Evolutionary conservation across 1,140 invertebrate genomes (phyloP).

Genomic region (Thaumetopoea pityocampa): DNA sequence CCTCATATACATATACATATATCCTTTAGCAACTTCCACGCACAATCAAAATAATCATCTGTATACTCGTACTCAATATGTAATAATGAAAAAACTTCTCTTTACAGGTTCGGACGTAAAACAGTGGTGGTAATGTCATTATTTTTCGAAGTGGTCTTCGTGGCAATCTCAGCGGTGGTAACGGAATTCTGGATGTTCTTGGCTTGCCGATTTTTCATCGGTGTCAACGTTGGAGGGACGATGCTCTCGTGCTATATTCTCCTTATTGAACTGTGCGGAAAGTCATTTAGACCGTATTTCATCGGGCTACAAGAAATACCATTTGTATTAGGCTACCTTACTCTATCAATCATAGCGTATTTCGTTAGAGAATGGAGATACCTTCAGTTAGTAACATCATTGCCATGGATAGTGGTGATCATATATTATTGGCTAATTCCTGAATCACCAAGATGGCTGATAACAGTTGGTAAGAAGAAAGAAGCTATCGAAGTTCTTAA

Average conservation of each 20-base stretch:
- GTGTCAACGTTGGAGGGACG: slow-evolving; percentile 76
- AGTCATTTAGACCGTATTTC: slow-evolving; percentile 54
- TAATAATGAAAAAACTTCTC: too few relatives aligned
- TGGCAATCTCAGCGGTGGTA: slow-evolving; percentile 76
- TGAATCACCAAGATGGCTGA: slow-evolving; percentile 64
- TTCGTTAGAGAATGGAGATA: slow-evolving; percentile 80
- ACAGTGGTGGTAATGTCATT: slow-evolving; percentile 75
- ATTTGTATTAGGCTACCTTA: slow-evolving; percentile 72
- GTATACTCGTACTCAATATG: too few relatives aligned
- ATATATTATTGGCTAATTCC: slow-evolving; percentile 52
- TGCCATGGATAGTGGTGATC: slow-evolving; percentile 65
- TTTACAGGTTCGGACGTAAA: slow-evolving; percentile 79
- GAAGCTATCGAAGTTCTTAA: slow-evolving; percentile 47
- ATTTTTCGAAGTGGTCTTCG: slow-evolving; percentile 74
- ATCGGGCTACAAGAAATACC: slow-evolving; percentile 43
- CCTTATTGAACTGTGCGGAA: slow-evolving; percentile 68
- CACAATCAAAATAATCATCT: too few relatives aligned
- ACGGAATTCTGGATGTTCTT: slow-evolving; percentile 79
- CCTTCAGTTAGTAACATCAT: slow-evolving; percentile 79
- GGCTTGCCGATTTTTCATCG: slow-evolving; percentile 77
- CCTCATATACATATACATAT: too few relatives aligned
- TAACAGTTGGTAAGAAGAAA: slow-evolving; percentile 50
- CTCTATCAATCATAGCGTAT: slow-evolving; percentile 79
- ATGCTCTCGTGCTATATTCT: slow-evolving; percentile 78
- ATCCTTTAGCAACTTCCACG: too few relatives aligned